Conservation (phyloP, 2,797 vertebrate species). For the Schizopygopsis malacanthus region DNA sequence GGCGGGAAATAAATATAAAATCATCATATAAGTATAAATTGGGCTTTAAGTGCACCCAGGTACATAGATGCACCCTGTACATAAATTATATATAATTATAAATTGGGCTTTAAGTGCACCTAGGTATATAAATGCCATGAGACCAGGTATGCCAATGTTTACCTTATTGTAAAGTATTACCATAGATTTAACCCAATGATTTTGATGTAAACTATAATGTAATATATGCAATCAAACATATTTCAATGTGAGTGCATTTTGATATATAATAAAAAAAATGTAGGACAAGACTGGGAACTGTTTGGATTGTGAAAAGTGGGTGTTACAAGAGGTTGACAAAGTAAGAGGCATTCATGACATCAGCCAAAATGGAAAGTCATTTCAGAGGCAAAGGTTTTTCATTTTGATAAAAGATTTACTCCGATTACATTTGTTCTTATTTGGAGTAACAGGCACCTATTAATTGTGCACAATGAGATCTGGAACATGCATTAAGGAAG, state of each 20-base stretch:
- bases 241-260: neutral
- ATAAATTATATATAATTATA: no score
- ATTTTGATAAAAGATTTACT: neutral
- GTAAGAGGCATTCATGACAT: neutral
- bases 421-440: neutral
- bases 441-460: neutral
- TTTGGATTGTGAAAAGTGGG: neutral
- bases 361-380: slow-evolving; percentile 3
- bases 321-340: neutral
- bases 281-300: neutral
- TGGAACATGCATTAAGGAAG: neutral
- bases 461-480: neutral
- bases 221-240: neutral
- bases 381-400: neutral
- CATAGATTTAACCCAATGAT: neutral
- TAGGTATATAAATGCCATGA: no score
- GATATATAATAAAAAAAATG: neutral
- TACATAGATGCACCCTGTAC: no score
- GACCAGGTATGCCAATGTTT: neutral
- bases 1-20: no score
- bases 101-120: no score
- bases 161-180: no score
- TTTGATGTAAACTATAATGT: neutral
- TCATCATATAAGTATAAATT: no score
- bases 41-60: no score